Evolutionary conservation across 2,888 invertebrate species (phyloP).

Genomic region (Leptinotarsa tumamoca): DNA sequence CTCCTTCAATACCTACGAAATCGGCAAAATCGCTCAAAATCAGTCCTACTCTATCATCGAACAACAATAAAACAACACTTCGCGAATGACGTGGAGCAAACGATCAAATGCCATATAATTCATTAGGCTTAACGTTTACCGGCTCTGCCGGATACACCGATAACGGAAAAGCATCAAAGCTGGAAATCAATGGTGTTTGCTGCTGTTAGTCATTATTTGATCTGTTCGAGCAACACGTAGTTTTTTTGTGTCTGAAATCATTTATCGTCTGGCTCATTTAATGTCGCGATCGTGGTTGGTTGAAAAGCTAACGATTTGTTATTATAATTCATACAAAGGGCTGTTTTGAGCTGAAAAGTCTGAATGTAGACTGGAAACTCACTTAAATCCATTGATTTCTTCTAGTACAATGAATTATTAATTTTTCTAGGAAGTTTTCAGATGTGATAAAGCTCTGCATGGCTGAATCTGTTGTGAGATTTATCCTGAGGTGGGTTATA

Average conservation of each 20-base stretch:
- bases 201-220: not conserved
- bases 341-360: no score
- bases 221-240: not conserved
- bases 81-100: not conserved
- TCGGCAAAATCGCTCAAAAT: not conserved
- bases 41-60: not conserved
- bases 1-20: no score
- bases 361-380: no score
- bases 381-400: no score
- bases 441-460: no score
- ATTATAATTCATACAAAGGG: no score
- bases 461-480: no score
- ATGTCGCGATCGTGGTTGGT: no score
- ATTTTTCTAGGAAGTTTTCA: no score
- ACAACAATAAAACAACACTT: not conserved
- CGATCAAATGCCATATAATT: not conserved
- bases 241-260: not conserved
- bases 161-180: conserved; percentile 3
- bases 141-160: not conserved
- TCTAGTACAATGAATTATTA: no score
- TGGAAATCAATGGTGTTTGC: conserved; percentile 13
- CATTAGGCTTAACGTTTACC: conserved; percentile 5
- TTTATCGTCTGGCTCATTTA: not conserved
- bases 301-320: no score
- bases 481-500: no score